Percentiles rank a stretch among this genome's conserved stretches.
Evolutionary conservation across 2,797 vertebrate genomes (phyloP).

Genomic region (Bradypodion pumilum): DNA sequence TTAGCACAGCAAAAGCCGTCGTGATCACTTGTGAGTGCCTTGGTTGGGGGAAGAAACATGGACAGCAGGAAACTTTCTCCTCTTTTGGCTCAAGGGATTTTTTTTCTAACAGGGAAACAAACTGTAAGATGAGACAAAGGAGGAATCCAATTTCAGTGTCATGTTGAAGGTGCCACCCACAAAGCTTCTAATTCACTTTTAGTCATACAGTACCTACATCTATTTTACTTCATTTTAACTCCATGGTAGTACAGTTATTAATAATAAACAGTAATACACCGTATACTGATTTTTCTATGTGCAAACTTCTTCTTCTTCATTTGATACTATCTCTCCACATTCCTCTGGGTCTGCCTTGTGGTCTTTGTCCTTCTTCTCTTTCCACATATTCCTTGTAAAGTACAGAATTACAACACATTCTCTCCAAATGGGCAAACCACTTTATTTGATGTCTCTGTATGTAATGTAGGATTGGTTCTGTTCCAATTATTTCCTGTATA

Average conservation of each 20-base stretch:
- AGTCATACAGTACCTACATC: not conserved
- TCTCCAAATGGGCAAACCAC: no score
- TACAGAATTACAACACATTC: no score
- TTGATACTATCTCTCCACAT: no score
- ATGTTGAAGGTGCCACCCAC: not conserved
- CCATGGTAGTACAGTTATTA: not conserved
- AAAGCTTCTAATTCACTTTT: not conserved
- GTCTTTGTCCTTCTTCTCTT: no score
- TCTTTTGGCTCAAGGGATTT: not conserved
- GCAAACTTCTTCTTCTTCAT: not conserved
- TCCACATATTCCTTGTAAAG: no score
- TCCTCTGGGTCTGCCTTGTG: no score
- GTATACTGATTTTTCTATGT: accelerated
- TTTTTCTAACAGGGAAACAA: not conserved
- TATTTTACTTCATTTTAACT: not conserved
- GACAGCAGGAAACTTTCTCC: not conserved
- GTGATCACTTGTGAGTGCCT: not conserved
- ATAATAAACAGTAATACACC: not conserved
- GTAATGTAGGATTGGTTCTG: no score
- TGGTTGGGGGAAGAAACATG: not conserved
- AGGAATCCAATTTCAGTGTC: not conserved
- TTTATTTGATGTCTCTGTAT: no score
- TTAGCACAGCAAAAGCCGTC: no score
- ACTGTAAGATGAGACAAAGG: not conserved
- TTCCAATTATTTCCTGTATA: no score